Evolutionary conservation across 2,888 invertebrate species (phyloP), one percentile per base, ranked within the genome.

Genomic region (Cheilosia vulpina): DNA sequence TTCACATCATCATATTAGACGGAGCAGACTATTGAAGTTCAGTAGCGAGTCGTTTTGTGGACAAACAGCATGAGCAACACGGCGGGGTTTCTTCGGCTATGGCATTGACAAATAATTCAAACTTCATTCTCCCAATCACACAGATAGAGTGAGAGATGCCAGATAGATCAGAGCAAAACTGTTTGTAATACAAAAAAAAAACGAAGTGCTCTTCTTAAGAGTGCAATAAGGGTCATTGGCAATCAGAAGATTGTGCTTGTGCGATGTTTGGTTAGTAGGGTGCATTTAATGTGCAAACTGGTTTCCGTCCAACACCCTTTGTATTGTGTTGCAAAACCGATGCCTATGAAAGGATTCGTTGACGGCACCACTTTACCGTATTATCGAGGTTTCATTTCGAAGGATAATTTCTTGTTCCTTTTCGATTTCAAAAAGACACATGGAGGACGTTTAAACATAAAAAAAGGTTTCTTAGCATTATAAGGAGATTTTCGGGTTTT

Each of bases 291-390:
- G 19, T 55, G 69, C 31, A 50, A 81, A 72, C 85, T 81, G 71
- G 85, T 85, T 85, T 76, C 60, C 45, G 43, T 77, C 72, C 41
- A 57, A 85, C 85, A 81, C 85, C 77, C 76, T 72, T 63, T 21
- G 76, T 57, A 76, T 81, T 85, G 72, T 85, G 41, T 38, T 68
- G 45, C 52, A 77, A 80, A 81, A 76, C 85, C 81, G 68, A 85
- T 81, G 72, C 19, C 62, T 68, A 57, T 85, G 72, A 85, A 81
- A 85, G 76, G 85, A 85, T 77, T 85, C 76, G 62, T 68, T 85
- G 85, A 85, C 85, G 85, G 76, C 85, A 85, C 72, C 71, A 84
- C 80, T 75, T 84, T 84, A 76, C 80, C 31, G 53, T 65, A 80
- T 75, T 81, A 71, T 77, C 72, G 60, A 71, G 77, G 68, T 72